phyloP scores from a whole-genome alignment of 2,113 vertebrate species.

The Miniopterus natalensis region DNA sequence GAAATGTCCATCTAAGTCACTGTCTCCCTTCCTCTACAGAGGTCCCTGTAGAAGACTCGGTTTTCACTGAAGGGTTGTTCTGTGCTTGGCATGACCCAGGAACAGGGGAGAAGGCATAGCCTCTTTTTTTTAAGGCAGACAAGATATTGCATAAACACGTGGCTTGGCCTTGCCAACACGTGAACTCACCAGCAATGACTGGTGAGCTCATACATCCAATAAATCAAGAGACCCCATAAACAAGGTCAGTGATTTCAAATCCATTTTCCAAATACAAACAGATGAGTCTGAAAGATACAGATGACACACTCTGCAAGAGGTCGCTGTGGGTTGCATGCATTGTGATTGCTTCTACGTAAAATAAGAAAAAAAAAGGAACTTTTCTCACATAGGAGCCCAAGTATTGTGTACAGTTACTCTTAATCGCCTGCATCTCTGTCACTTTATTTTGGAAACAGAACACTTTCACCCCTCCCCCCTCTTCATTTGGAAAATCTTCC shows the following conservation, averaged over 20 bases:
- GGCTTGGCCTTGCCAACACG: neutral
- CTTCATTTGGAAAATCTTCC: neutral
- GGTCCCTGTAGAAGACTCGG: neutral
- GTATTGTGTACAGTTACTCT: neutral
- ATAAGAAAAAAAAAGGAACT: neutral
- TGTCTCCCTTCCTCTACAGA: neutral
- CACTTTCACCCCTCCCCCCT: fast-evolving
- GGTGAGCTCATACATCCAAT: neutral
- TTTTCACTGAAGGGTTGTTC: neutral
- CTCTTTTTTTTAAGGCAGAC: neutral
- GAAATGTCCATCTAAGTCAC: neutral
- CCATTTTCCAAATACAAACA: constrained; percentile 42
- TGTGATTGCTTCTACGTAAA: constrained; percentile 19
- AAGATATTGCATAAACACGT: neutral
- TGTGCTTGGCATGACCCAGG: neutral
- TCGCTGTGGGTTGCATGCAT: neutral
- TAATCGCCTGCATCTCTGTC: neutral
- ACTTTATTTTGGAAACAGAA: neutral
- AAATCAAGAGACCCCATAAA: constrained; percentile 11
- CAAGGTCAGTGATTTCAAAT: constrained; percentile 41
- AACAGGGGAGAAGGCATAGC: neutral
- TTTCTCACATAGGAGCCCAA: neutral
- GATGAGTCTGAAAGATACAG: constrained; percentile 41
- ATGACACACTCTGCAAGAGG: neutral
- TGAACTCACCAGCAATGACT: neutral